Evolutionary conservation across 2,113 vertebrate genomes (phyloP).

Genomic region (Percina caprodes): DNA sequence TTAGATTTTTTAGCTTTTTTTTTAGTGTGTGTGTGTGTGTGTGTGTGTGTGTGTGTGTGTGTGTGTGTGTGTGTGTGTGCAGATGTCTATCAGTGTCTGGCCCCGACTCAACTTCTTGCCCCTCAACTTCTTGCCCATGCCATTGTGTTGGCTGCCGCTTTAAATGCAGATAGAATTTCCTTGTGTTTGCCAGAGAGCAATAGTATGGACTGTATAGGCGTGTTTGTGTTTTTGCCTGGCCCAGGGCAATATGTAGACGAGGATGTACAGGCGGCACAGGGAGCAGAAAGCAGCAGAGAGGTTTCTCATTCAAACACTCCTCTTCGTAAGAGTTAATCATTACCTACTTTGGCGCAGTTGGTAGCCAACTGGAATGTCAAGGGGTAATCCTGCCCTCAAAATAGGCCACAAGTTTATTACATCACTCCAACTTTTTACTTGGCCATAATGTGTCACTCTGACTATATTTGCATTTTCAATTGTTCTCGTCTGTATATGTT

Average conservation of each 20-base stretch:
- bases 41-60: constrained; percentile 15
- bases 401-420: constrained; percentile 22
- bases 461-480: neutral
- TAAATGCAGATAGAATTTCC: constrained; percentile 58
- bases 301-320: constrained; percentile 54
- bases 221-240: constrained; percentile 25
- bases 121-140: constrained; percentile 37
- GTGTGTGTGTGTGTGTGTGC: constrained; percentile 12
- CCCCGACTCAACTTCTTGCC: constrained; percentile 39
- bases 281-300: neutral
- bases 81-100: constrained; percentile 47
- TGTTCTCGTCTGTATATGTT: constrained; percentile 23
- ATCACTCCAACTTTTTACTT: constrained; percentile 1
- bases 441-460: neutral
- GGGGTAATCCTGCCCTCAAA: constrained; percentile 19
- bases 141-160: constrained; percentile 59
- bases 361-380: constrained; percentile 52
- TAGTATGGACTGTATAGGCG: constrained; percentile 34
- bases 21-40: constrained; percentile 23
- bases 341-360: constrained; percentile 41
- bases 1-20: constrained; percentile 26
- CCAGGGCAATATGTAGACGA: constrained; percentile 49
- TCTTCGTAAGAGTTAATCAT: constrained; percentile 69
- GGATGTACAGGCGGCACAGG: constrained; percentile 35
- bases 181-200: constrained; percentile 49